Conservation (phyloP, 2,113 vertebrate genomes). For the Rhizomys pruinosus region DNA sequence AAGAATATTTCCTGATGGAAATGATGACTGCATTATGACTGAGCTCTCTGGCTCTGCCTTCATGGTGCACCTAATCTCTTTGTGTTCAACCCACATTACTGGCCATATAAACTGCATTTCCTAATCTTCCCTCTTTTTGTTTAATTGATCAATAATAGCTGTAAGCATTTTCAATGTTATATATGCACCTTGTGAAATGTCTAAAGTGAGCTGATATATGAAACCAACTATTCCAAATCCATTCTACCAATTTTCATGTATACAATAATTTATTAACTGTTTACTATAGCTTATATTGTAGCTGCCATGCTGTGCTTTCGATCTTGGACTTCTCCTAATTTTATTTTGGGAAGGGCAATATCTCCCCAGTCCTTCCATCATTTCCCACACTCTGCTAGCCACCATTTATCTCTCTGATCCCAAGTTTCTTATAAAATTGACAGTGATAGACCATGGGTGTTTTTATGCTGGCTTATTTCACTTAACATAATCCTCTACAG, state of each 20-base stretch:
- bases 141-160: background rate
- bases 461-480: background rate
- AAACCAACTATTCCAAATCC: background rate
- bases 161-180: background rate
- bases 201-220: background rate
- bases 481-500: background rate
- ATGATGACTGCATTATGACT: background rate
- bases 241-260: background rate
- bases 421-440: background rate
- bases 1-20: background rate
- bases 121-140: background rate
- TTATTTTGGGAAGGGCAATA: background rate
- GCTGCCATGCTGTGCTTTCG: background rate
- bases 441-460: background rate
- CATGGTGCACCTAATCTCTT: background rate
- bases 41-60: background rate
- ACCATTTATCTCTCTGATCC: background rate
- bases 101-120: too few species aligned
- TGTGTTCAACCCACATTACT: background rate
- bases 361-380: background rate
- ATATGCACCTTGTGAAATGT: background rate
- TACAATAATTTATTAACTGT: background rate
- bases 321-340: background rate
- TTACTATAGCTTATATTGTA: background rate
- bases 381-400: background rate